Evolutionary conservation across 2,797 vertebrate species (phyloP).

Genomic region (Lepidocolaptes lacrymiger): DNA sequence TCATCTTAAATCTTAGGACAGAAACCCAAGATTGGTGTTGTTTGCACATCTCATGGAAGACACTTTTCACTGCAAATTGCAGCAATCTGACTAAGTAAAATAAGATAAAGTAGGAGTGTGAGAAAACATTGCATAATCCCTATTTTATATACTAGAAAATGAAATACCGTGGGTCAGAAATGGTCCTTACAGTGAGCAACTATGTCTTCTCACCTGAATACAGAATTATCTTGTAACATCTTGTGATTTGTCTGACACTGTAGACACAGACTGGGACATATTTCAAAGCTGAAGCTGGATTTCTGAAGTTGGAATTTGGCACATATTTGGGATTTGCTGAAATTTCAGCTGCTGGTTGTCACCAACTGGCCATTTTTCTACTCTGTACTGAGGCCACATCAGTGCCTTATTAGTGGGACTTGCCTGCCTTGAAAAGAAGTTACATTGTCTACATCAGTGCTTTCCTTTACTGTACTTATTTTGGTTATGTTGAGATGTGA

Average conservation of each 20-base stretch:
- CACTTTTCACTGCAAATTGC: neutral
- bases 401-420: neutral
- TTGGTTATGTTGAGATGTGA: neutral
- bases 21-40: neutral
- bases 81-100: neutral
- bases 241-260: neutral
- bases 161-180: neutral
- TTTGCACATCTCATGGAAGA: neutral
- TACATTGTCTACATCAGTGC: neutral
- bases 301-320: neutral
- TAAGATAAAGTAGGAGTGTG: neutral
- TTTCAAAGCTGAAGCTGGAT: neutral
- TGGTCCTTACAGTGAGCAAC: neutral
- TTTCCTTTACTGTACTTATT: neutral
- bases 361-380: neutral
- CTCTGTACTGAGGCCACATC: rapidly evolving
- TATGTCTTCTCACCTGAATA: neutral
- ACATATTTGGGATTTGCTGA: neutral
- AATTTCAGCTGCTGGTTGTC: neutral
- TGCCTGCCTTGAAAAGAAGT: neutral
- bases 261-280: neutral
- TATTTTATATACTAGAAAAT: neutral
- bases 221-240: neutral
- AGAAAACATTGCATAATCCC: neutral
- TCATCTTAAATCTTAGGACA: neutral